Conservation (phyloP, 1,140 invertebrate species). For the Papilio glaucus region DNA sequence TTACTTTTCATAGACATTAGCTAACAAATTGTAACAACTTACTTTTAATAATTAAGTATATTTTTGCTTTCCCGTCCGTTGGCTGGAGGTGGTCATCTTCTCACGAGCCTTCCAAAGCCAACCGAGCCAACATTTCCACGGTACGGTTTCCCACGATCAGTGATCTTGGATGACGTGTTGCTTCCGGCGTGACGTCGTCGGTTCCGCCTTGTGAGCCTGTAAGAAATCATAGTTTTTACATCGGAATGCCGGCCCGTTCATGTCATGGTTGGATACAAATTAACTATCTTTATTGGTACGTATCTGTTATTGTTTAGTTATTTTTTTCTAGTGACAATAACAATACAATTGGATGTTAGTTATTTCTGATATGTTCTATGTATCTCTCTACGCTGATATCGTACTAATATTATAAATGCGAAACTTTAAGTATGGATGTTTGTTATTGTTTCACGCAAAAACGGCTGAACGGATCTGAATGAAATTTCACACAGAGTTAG, state of each 20-base stretch:
- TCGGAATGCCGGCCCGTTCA: not conserved
- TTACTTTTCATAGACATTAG: not conserved
- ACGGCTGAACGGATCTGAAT: too few relatives aligned
- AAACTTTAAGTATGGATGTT: too few relatives aligned
- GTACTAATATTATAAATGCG: too few relatives aligned
- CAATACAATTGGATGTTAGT: constrained; percentile 1
- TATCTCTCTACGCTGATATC: too few relatives aligned
- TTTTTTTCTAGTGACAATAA: not conserved
- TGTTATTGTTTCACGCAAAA: too few relatives aligned
- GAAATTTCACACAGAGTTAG: too few relatives aligned
- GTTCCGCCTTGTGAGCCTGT: constrained; percentile 2
- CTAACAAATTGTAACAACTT: not conserved
- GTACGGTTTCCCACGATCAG: constrained; percentile 10
- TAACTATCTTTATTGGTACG: constrained; percentile 10
- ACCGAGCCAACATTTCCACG: constrained; percentile 1
- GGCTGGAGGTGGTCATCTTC: constrained; percentile 3
- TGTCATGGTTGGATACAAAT: constrained; percentile 2
- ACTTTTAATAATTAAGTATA: constrained; percentile 1
- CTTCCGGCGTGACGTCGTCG: constrained; percentile 15
- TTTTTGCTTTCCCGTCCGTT: not conserved
- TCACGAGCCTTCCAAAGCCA: not conserved
- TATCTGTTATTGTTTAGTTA: not conserved
- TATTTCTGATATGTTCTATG: not conserved
- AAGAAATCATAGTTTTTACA: constrained; percentile 8
- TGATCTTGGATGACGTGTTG: constrained; percentile 20